Percentiles rank a stretch among this genome's conserved stretches.
Conservation (phyloP, 92 coral and sea anemone species). For the Plumapathes pennacea region DNA sequence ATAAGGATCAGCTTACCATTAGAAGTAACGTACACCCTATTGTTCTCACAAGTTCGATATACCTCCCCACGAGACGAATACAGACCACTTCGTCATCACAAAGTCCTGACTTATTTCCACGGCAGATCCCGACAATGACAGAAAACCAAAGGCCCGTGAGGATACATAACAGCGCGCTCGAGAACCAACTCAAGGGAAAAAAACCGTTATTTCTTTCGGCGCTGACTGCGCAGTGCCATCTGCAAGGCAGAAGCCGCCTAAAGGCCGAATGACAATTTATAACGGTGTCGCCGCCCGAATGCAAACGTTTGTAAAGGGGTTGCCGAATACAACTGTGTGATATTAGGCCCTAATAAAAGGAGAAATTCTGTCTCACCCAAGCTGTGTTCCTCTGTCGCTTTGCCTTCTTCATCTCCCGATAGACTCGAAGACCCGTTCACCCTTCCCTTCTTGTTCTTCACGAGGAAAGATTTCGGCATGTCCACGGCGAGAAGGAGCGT, state of each 20-base stretch:
- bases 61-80: constrained; percentile 58
- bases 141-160: no score
- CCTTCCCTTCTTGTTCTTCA: constrained; percentile 75
- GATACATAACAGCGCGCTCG: no score
- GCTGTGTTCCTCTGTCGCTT: background rate
- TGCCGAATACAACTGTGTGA: no score
- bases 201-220: no score
- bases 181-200: no score
- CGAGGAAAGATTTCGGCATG: constrained; percentile 88
- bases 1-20: constrained; percentile 81
- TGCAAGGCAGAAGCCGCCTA: no score
- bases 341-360: no score
- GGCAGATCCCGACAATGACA: no score
- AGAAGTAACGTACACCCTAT: constrained; percentile 76
- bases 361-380: constrained; percentile 50
- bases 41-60: constrained; percentile 70
- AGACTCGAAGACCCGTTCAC: constrained; percentile 29
- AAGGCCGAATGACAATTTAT: constrained; percentile 78
- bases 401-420: constrained; percentile 16
- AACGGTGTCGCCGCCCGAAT: constrained; percentile 75
- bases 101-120: no score
- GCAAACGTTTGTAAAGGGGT: constrained; percentile 65
- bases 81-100: no score
- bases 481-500: no score
- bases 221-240: no score